Conservation (phyloP, 2,113 vertebrate genomes). For the Ptilonorhynchus violaceus region DNA sequence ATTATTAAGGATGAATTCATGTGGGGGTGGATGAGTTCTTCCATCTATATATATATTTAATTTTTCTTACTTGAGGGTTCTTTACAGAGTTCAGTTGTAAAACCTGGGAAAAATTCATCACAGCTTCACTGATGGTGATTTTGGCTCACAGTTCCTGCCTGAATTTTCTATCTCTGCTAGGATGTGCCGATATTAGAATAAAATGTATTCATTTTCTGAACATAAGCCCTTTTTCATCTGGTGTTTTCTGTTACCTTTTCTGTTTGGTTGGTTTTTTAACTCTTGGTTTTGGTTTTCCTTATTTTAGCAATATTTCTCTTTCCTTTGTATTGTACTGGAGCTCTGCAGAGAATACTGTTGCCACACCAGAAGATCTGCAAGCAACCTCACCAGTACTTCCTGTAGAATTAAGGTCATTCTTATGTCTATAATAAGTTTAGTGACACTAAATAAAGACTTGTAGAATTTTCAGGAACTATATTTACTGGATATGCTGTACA, state of each 20-base stretch:
- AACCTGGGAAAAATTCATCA: background rate
- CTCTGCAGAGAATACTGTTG: background rate
- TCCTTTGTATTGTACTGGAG: background rate
- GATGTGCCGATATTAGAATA: background rate
- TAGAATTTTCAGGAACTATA: background rate
- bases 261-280: background rate
- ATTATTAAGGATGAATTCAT: conserved; percentile 53
- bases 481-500: background rate
- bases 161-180: background rate
- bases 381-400: background rate
- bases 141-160: background rate
- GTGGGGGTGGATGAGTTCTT: background rate
- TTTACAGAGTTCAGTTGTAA: background rate
- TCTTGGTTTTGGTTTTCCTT: background rate
- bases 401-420: background rate
- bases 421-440: background rate
- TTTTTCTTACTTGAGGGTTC: background rate
- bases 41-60: background rate
- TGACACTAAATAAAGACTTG: background rate
- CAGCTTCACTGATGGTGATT: background rate
- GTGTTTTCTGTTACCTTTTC: background rate
- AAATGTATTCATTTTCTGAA: background rate
- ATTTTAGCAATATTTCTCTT: background rate
- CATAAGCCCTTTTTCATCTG: background rate
- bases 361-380: background rate